phyloP scores from a whole-genome alignment of 2,113 vertebrate species.

The Anguilla japonica region DNA sequence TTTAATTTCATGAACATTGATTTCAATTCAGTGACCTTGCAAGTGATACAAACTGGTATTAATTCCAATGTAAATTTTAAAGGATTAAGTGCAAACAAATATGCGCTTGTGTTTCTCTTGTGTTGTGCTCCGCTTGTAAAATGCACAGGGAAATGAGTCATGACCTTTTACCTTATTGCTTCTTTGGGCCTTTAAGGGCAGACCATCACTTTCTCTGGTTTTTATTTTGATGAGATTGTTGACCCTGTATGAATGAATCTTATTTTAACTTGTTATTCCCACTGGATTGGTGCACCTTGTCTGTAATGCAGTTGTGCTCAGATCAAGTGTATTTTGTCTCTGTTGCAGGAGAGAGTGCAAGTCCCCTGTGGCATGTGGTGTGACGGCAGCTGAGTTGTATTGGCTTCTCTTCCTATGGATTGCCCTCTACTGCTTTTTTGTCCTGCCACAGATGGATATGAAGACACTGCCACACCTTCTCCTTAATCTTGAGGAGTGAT shows the following conservation, averaged over 20 bases:
- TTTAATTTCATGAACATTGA: not conserved
- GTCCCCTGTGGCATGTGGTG: slow-evolving; percentile 11
- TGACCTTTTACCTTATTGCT: not conserved
- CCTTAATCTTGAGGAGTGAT: slow-evolving; percentile 59
- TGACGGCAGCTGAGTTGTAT: slow-evolving; percentile 65
- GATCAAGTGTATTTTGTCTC: not conserved
- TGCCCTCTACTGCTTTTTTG: slow-evolving; percentile 83
- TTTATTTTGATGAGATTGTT: not conserved
- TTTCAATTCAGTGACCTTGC: not conserved
- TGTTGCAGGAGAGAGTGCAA: slow-evolving; percentile 32
- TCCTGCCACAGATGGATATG: slow-evolving; percentile 83
- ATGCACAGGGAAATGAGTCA: not conserved
- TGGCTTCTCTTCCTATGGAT: slow-evolving; percentile 81
- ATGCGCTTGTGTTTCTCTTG: not conserved
- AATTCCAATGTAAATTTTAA: not conserved
- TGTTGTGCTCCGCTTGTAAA: not conserved
- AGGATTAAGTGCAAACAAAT: not conserved
- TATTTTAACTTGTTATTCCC: not conserved
- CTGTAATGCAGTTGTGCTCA: not conserved
- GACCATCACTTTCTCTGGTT: not conserved
- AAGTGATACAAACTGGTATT: not conserved
- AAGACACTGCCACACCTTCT: slow-evolving; percentile 59
- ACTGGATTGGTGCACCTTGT: not conserved
- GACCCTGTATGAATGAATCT: not conserved
- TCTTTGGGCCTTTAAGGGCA: not conserved